A percentile compares a stretch with the other conserved stretches of the same genome.
Conservation (phyloP, 2,797 vertebrate genomes). For the Enteromius argenteus region DNA sequence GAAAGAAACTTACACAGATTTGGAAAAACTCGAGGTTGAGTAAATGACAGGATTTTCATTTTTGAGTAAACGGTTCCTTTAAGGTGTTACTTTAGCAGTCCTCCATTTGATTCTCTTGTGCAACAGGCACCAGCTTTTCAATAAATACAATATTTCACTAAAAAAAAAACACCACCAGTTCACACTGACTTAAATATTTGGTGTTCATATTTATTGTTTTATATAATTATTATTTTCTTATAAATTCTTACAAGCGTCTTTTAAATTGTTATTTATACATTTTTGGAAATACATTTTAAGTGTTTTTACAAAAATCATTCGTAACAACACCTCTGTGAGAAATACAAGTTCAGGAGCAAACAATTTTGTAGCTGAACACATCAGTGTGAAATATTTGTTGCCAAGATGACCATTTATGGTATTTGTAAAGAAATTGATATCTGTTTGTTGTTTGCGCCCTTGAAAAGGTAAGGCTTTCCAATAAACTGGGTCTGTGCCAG, state of each 20-base stretch:
- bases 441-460: not conserved
- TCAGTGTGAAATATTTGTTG: slow-evolving; percentile 6
- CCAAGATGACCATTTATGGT: not conserved
- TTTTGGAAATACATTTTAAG: not conserved
- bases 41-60: not conserved
- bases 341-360: not conserved
- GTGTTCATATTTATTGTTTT: not conserved
- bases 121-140: not conserved
- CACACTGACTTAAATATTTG: not conserved
- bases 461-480: not conserved
- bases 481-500: not conserved
- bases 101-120: not conserved
- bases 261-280: not conserved
- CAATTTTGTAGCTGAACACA: not conserved
- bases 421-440: not conserved
- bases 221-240: not conserved
- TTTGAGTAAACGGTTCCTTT: not conserved
- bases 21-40: too few relatives aligned
- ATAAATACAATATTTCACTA: not conserved
- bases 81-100: not conserved
- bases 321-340: not conserved
- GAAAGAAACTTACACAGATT: too few relatives aligned
- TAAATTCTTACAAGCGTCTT: not conserved
- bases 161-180: not conserved
- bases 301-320: not conserved